Evolutionary conservation across 2,797 vertebrate species (phyloP).

Genomic region (Poeciliopsis paucimaculata): DNA sequence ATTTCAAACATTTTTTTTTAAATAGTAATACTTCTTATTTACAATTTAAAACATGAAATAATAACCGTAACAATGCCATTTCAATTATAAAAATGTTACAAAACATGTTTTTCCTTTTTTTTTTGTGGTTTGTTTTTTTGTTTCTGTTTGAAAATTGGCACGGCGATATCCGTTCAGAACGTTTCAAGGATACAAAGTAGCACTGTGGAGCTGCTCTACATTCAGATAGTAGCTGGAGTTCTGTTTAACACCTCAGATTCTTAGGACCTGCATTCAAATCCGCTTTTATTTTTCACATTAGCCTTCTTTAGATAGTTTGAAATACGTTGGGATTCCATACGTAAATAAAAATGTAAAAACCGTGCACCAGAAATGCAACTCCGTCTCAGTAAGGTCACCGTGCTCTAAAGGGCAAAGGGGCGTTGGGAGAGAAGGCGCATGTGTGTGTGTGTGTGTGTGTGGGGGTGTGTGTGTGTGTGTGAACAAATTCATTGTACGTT

Average conservation of each 20-base stretch:
- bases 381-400: constrained; percentile 81
- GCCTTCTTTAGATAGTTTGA: constrained; percentile 30
- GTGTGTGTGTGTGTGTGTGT: constrained; percentile 42
- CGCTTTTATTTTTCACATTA: constrained; percentile 51
- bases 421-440: constrained; percentile 74
- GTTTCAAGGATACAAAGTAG: constrained; percentile 78
- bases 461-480: constrained; percentile 34
- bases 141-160: constrained; percentile 86
- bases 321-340: constrained; percentile 38
- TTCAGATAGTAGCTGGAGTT: constrained; percentile 78
- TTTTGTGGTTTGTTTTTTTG: constrained; percentile 77
- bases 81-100: constrained; percentile 89
- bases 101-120: constrained; percentile 83
- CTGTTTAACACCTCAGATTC: constrained; percentile 65
- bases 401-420: constrained; percentile 72
- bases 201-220: constrained; percentile 80
- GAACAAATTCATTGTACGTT: constrained; percentile 22
- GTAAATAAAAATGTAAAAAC: constrained; percentile 41
- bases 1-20: constrained; percentile 91
- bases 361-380: constrained; percentile 71
- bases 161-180: constrained; percentile 75
- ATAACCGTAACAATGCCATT: constrained; percentile 81
- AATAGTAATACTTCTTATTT: constrained; percentile 99
- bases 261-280: constrained; percentile 45
- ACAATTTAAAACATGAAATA: constrained; percentile 94